A percentile compares a stretch with the other conserved stretches of the same genome.
Conservation (phyloP, 2,113 vertebrate genomes). For the Pachycephala philippinensis region DNA sequence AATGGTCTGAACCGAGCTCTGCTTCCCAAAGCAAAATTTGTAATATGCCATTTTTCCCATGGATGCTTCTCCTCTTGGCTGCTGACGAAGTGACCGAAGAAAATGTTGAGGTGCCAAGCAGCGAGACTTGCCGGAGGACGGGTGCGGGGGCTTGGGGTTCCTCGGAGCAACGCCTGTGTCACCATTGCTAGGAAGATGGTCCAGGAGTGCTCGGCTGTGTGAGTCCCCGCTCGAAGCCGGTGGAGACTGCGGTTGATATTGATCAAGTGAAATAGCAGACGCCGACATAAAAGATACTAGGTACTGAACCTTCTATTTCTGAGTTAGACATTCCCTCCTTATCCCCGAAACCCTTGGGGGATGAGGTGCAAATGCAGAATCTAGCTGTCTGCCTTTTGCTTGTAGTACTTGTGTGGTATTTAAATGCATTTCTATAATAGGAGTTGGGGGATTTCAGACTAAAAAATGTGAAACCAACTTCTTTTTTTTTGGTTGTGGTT, state of each 20-base stretch:
- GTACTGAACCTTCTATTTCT: slow-evolving; percentile 55
- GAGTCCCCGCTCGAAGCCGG: slow-evolving; percentile 64
- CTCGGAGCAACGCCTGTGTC: slow-evolving; percentile 63
- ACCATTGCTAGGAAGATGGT: slow-evolving; percentile 68
- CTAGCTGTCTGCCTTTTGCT: neutral
- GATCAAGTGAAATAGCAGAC: slow-evolving; percentile 76
- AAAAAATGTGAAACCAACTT: slow-evolving; percentile 62
- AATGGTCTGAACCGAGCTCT: slow-evolving; percentile 93
- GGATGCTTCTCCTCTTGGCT: slow-evolving; percentile 72
- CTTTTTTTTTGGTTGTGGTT: neutral
- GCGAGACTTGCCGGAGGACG: slow-evolving; percentile 45
- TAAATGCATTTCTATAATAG: neutral
- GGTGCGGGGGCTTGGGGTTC: slow-evolving; percentile 35
- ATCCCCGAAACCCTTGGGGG: neutral
- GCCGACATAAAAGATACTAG: slow-evolving; percentile 70
- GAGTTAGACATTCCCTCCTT: neutral
- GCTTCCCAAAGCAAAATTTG: slow-evolving; percentile 89
- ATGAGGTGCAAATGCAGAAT: neutral
- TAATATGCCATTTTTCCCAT: slow-evolving; percentile 93
- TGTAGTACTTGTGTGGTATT: neutral
- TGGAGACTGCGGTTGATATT: slow-evolving; percentile 81
- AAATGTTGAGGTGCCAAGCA: slow-evolving; percentile 69
- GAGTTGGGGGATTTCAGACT: slow-evolving; percentile 21
- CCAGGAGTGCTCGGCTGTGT: slow-evolving; percentile 69
- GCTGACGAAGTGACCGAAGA: slow-evolving; percentile 71